Base-by-base conservation (phyloP, 2,113 vertebrate genomes). In the Thunnus thynnus region DNA sequence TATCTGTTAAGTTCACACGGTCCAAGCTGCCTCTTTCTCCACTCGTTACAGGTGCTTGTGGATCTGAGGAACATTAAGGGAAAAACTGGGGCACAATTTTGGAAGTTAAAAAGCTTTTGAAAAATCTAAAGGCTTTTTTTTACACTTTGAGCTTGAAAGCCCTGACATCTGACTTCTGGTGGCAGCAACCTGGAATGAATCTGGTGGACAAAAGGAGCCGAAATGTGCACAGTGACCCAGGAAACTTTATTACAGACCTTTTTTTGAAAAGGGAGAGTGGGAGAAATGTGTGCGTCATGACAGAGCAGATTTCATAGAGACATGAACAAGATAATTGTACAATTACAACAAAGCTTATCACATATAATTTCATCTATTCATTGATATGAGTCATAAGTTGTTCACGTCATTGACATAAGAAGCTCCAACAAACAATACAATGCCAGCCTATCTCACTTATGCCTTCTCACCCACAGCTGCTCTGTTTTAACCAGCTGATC, bases 181-280 rank as follows among this genome's bases (percentile, higher is more conserved):
- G 64, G 69, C 79, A 72, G 72, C 17, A 58, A 83, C 80, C 57
- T 91, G 86, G 81, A 88, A 84, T 44, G 46, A 86, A 86, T 81
- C n/a, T 17, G 13, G 13, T 20, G 46, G 52, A 88, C 81, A 91
- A 90, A 86, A 41, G 84, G 11, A 27, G 27, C 16, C 14, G 6
- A 73, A 78, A 87, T 76, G 78, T 85, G 75, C 75, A 88, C 86
- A 84, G 81, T 86, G 84, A 92, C 83, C 88, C 88, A 72, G 41
- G 66, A 88, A 85, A 84, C 68, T 74, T 84, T 86, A 89, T 77
- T 63, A 52, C 3, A 75, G 72, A 82, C 84, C 80, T 83, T 55
- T 82, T 22, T 63, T 66, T 57, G 36, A 68, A 56, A 76, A 58
- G 22, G 41, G 44, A 73, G 14, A 62, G 78, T 1, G 46, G 64